phyloP scores from a whole-genome alignment of 1,140 invertebrate genomes.

The Drosophila funebris region DNA sequence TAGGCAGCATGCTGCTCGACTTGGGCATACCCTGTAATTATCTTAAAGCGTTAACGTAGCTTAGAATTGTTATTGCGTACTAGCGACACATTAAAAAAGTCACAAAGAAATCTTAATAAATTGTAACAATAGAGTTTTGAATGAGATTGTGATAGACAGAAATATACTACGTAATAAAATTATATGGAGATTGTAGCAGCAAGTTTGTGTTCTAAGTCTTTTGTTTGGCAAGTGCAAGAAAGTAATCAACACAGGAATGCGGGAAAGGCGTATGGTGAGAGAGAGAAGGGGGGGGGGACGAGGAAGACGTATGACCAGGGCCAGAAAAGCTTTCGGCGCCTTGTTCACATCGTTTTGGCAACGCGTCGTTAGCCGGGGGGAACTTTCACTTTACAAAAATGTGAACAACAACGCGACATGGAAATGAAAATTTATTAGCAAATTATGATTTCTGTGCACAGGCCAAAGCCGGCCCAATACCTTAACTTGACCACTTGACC shows the following conservation, averaged over 20 bases:
- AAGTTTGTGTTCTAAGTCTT: constrained; percentile 65
- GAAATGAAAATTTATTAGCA: constrained; percentile 78
- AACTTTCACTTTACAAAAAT: constrained; percentile 72
- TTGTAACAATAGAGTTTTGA: too few species aligned
- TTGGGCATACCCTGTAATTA: neutral
- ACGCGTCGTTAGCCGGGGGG: constrained; percentile 11
- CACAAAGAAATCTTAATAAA: too few species aligned
- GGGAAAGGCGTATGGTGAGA: too few species aligned
- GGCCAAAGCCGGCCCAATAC: constrained; percentile 23
- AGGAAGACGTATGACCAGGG: neutral
- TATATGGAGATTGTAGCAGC: neutral
- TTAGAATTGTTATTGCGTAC: too few species aligned
- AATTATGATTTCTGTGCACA: constrained; percentile 77
- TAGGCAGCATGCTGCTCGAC: neutral
- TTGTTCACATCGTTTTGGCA: constrained; percentile 30
- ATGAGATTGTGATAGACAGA: neutral
- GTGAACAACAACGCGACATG: constrained; percentile 56
- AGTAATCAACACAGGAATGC: too few species aligned
- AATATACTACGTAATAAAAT: neutral
- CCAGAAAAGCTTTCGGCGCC: constrained; percentile 29
- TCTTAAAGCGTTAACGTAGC: too few species aligned
- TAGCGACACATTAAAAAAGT: too few species aligned
- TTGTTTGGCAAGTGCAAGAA: constrained; percentile 10
- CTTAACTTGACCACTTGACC: constrained; percentile 44
- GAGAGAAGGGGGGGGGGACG: neutral